A percentile compares a stretch with the other conserved stretches of the same genome.
Evolutionary conservation across 2,797 vertebrate species (phyloP).

Genomic region (Poecilia velifera): DNA sequence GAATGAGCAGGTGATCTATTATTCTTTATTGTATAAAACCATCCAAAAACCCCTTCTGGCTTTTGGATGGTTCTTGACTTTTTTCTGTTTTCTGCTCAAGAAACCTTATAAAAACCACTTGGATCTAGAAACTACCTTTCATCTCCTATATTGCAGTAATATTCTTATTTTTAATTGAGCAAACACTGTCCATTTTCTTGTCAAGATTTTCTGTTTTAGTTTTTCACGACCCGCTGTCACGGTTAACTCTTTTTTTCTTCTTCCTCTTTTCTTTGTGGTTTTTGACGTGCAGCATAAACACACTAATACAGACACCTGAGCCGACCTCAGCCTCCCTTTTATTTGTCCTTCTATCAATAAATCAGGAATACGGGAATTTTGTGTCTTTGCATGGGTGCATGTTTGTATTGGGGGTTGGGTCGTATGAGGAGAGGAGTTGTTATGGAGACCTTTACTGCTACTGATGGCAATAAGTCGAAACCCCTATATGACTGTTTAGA

Average conservation of each 20-base stretch:
- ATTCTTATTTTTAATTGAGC: background rate
- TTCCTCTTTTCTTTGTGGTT: constrained; percentile 47
- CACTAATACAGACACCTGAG: constrained; percentile 55
- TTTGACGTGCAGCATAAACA: constrained; percentile 46
- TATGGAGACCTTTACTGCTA: constrained; percentile 68
- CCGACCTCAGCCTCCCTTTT: constrained; percentile 31
- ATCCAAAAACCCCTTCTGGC: constrained; percentile 37
- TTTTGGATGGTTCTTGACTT: constrained; percentile 31
- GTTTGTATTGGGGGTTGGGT: constrained; percentile 25
- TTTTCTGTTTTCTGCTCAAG: constrained; percentile 18
- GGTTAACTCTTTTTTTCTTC: background rate
- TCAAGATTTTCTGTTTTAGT: constrained; percentile 1
- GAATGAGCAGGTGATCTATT: constrained; percentile 60
- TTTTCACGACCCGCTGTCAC: background rate
- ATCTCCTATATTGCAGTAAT: background rate
- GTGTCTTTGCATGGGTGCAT: constrained; percentile 13
- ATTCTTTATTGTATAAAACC: constrained; percentile 60
- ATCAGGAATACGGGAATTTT: constrained; percentile 41
- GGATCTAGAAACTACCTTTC: constrained; percentile 1
- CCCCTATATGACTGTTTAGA: constrained; percentile 70
- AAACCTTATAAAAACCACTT: constrained; percentile 40
- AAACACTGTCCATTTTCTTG: background rate
- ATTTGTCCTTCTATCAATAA: constrained; percentile 44
- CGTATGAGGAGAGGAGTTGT: constrained; percentile 53
- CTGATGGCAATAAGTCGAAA: constrained; percentile 60